Percentiles rank a stretch among this genome's conserved stretches.
Conservation (phyloP, 1,140 invertebrate species). For the Monochamus saltuarius region DNA sequence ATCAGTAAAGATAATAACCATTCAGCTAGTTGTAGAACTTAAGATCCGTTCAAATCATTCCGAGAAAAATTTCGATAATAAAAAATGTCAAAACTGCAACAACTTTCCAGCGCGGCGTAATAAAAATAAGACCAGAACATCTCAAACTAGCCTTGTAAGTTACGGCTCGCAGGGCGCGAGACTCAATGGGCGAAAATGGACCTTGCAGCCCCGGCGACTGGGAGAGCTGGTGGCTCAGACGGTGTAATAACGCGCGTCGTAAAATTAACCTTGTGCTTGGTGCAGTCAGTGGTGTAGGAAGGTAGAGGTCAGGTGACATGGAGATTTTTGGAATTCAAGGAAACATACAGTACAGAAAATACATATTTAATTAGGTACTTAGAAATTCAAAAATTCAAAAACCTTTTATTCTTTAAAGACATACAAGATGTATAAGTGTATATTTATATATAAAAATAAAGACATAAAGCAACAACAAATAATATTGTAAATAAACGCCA, state of each 20-base stretch:
- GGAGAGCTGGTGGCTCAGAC: not conserved
- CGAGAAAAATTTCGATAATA: conserved; percentile 23
- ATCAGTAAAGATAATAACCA: conserved; percentile 13
- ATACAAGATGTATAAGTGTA: too few relatives aligned
- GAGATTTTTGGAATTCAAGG: too few relatives aligned
- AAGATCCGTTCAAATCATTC: conserved; percentile 24
- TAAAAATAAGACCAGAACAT: conserved; percentile 37
- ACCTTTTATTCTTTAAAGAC: too few relatives aligned
- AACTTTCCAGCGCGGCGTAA: conserved; percentile 25
- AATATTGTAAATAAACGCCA: too few relatives aligned
- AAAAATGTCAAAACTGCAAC: conserved; percentile 30
- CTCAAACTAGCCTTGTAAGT: conserved; percentile 41
- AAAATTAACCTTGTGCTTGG: conserved; percentile 42
- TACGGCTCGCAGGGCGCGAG: conserved; percentile 28
- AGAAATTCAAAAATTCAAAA: too few relatives aligned
- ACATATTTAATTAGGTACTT: too few relatives aligned
- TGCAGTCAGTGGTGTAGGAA: too few relatives aligned
- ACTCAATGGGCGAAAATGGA: not conserved
- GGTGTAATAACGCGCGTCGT: conserved; percentile 42
- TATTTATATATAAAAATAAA: too few relatives aligned
- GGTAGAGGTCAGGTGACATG: too few relatives aligned
- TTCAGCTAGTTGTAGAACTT: conserved; percentile 3
- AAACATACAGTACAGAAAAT: too few relatives aligned
- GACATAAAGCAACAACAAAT: too few relatives aligned
- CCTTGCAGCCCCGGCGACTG: conserved; percentile 1